These are phyloP conservation scores for Neolamprologus fasciatus DNA, from an alignment of 2,113 vertebrate genomes.

Conservation along the genomic window DNA sequence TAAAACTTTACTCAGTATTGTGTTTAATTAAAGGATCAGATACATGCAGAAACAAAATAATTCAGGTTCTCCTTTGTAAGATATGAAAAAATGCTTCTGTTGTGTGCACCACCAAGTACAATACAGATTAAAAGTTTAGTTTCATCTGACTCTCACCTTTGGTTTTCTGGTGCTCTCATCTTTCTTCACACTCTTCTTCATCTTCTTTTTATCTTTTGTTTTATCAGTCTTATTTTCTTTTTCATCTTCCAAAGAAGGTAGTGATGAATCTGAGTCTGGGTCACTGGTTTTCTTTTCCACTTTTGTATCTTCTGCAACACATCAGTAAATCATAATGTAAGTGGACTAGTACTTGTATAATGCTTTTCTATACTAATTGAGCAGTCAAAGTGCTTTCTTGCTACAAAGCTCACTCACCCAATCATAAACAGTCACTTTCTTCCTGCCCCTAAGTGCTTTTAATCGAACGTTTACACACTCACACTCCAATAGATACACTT, in stretches of 20 bases:
- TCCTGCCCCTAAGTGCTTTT: not conserved
- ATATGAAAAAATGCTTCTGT: not conserved
- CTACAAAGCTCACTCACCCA: not conserved
- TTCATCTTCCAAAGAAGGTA: conserved; percentile 60
- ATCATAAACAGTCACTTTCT: not conserved
- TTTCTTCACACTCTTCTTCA: not conserved
- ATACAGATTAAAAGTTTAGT: not conserved
- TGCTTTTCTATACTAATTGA: not conserved
- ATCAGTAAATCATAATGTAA: not conserved
- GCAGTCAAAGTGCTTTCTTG: not conserved
- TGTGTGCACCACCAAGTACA: not conserved
- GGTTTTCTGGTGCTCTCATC: not conserved
- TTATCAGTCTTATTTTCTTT: not conserved
- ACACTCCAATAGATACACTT: not conserved
- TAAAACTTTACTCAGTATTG: not conserved
- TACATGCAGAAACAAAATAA: not conserved
- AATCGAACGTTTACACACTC: not conserved
- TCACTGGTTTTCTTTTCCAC: not conserved
- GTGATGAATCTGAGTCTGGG: conserved; percentile 57
- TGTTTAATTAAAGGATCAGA: not conserved
- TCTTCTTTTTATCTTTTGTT: not conserved
- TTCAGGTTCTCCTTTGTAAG: not conserved
- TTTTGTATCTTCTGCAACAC: not conserved
- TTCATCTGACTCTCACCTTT: conserved; percentile 29
- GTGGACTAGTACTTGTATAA: not conserved